A percentile compares a stretch with the other conserved stretches of the same genome.
Evolutionary conservation across 2,113 vertebrate genomes (phyloP).

Genomic region (Oncorhynchus nerka): DNA sequence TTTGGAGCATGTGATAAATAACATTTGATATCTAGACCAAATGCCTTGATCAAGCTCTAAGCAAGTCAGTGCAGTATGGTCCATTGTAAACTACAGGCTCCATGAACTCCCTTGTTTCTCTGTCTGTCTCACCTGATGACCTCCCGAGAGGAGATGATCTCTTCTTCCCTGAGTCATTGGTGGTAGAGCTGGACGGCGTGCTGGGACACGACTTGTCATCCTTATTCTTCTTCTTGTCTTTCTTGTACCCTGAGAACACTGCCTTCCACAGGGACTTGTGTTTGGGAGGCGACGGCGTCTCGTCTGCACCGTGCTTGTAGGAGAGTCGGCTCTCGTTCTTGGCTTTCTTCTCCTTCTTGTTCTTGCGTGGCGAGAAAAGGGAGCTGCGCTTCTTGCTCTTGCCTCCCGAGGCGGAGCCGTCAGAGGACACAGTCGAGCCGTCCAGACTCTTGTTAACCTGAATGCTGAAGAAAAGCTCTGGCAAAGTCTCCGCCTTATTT

Average conservation of each 20-base stretch:
- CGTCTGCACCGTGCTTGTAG: constrained; percentile 78
- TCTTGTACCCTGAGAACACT: constrained; percentile 95
- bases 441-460: constrained; percentile 74
- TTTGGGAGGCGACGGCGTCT: constrained; percentile 77
- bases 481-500: constrained; percentile 68
- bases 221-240: constrained; percentile 82
- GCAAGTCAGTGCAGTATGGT: no score
- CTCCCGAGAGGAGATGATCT: constrained; percentile 69
- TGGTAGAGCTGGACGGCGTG: constrained; percentile 87
- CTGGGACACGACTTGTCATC: constrained; percentile 87
- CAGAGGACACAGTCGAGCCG: constrained; percentile 87
- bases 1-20: no score
- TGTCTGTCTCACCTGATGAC: constrained; percentile 76
- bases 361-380: constrained; percentile 94
- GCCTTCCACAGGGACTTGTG: constrained; percentile 94
- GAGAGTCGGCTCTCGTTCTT: constrained; percentile 80
- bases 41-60: background rate
- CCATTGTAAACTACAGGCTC: background rate
- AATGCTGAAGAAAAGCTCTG: constrained; percentile 78
- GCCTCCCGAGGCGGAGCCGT: constrained; percentile 78
- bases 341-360: constrained; percentile 93
- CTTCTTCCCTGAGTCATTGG: constrained; percentile 84
- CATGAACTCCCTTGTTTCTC: background rate
- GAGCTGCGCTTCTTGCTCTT: constrained; percentile 96
- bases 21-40: no score